Evolutionary conservation across 2,113 vertebrate species (phyloP).

Genomic region (Australoheros scitulus): DNA sequence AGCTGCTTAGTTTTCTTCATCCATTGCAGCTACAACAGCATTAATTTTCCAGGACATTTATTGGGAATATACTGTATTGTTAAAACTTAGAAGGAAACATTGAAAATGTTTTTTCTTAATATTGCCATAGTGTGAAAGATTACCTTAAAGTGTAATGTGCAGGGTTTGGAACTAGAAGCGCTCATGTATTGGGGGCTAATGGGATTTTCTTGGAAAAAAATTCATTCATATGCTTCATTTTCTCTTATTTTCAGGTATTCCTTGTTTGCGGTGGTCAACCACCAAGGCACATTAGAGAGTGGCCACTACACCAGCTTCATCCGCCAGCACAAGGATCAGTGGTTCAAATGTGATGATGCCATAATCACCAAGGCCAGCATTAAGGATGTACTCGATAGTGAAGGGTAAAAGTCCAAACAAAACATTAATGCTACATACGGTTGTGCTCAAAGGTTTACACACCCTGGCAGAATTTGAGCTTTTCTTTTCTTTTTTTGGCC

Average conservation of each 20-base stretch:
- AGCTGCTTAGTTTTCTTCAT: slow-evolving; percentile 50
- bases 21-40: slow-evolving; percentile 20
- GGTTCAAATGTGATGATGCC: slow-evolving; percentile 99
- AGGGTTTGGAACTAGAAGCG: not conserved
- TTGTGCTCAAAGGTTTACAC: no score
- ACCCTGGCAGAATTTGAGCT: no score
- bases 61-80: slow-evolving; percentile 15
- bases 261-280: slow-evolving; percentile 98
- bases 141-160: not conserved
- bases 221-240: not conserved
- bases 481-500: no score
- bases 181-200: not conserved
- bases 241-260: slow-evolving; percentile 86
- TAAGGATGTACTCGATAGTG: slow-evolving; percentile 98
- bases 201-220: not conserved
- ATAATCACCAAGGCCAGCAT: slow-evolving; percentile 99
- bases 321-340: slow-evolving; percentile 99
- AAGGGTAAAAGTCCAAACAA: slow-evolving; percentile 84
- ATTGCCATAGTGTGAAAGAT: not conserved
- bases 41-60: slow-evolving; percentile 59
- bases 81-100: not conserved
- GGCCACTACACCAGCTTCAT: slow-evolving; percentile 99
- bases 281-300: slow-evolving; percentile 98
- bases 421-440: no score
- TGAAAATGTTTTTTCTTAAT: not conserved